A percentile compares a stretch with the other conserved stretches of the same genome.
These are phyloP conservation scores for Lordiphosa collinella DNA, from an alignment of 1,140 invertebrate species.

Conservation along the genomic window DNA sequence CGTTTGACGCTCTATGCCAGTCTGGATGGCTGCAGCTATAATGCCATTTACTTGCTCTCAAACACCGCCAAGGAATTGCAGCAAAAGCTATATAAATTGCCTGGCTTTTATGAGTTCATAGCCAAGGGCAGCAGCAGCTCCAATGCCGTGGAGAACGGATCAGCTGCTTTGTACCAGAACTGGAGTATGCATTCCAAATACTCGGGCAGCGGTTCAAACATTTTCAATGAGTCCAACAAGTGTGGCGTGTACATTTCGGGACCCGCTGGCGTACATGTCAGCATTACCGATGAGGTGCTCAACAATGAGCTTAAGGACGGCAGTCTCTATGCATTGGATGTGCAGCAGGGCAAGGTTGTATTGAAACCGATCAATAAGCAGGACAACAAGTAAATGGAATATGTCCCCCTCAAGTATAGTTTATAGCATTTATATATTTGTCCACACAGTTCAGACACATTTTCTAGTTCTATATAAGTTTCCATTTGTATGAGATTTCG, in stretches of 20 bases:
- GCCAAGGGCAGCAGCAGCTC: slow-evolving; percentile 40
- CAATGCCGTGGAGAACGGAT: slow-evolving; percentile 46
- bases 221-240: slow-evolving; percentile 74
- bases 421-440: slow-evolving; percentile 54
- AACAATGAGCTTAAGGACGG: slow-evolving; percentile 84
- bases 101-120: slow-evolving; percentile 74
- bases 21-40: slow-evolving; percentile 85
- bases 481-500: slow-evolving; percentile 69
- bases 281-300: slow-evolving; percentile 88
- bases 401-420: slow-evolving; percentile 43
- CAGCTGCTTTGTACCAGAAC: slow-evolving; percentile 51
- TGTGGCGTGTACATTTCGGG: slow-evolving; percentile 84
- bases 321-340: slow-evolving; percentile 83
- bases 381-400: slow-evolving; percentile 49
- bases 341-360: slow-evolving; percentile 78
- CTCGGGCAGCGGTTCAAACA: slow-evolving; percentile 78
- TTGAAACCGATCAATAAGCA: slow-evolving; percentile 76
- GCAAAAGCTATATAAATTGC: slow-evolving; percentile 82
- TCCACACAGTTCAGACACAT: not conserved
- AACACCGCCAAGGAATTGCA: slow-evolving; percentile 85
- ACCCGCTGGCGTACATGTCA: slow-evolving; percentile 86
- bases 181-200: slow-evolving; percentile 79
- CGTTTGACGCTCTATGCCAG: slow-evolving; percentile 90
- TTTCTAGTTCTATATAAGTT: slow-evolving; percentile 56
- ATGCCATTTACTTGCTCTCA: slow-evolving; percentile 88